Evolutionary conservation across 23 tunicate species (phyloP), one percentile per base, ranked within the genome.

Genomic region (Styela clava): DNA sequence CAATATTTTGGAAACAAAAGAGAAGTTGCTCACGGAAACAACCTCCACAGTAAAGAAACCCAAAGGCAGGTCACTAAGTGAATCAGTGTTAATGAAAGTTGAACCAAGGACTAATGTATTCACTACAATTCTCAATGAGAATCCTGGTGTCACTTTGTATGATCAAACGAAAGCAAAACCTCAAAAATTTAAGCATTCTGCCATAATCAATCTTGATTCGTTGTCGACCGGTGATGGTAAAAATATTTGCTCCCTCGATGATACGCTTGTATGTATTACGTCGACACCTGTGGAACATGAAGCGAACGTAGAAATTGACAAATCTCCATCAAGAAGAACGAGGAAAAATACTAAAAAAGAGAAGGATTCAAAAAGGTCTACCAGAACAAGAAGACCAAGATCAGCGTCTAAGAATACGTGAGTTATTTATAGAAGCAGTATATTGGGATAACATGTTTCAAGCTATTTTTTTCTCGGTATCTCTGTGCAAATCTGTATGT

Each of bases 381-480:
- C 65, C 63, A 76, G 81, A 44, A 52, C 89, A n/a, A 63, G 89
- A 56, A 79, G 89, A 31, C 70, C 84, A 52, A 79, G 84, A 52
- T 83, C 65, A 52, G 74, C 74, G 24, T 69, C 89, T 20, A 85
- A 79, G 62, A 37, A 69, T 68, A 64, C 78, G 85, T 81, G 29
- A 68, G 18, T n/a, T n/a, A n/a, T n/a, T n/a, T n/a, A n/a, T 18
- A 18, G 19, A 18, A 21, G 20, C 21, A 2, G 31, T 69, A 2
- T 69, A 16, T 69, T 21, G 19, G 7, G 27, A 12, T 67, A 24
- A 24, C 7, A 31, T 24, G 27, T 24, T 67, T 12, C 7, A 67
- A 67, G 7, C 21, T 20, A 67, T 24, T 24, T 64, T 64, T 28
- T 5, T 64, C 5, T 2, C 3, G 2, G n/a, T n/a, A n/a, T n/a